Evolutionary conservation across 2,113 vertebrate species (phyloP).

Genomic region (Eclectus roratus): DNA sequence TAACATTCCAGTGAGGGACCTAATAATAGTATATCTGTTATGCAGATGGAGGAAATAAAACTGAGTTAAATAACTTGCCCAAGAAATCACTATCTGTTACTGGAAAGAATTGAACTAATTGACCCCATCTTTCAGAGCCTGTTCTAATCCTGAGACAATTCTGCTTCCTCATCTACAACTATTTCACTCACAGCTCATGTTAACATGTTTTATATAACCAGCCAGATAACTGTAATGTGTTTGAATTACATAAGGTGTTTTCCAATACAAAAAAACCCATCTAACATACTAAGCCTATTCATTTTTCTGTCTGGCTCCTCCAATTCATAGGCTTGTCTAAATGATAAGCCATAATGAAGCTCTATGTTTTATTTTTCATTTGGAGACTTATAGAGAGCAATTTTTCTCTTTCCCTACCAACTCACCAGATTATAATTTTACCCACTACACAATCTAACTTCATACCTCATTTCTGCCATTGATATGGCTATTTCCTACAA

Average conservation of each 20-base stretch:
- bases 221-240: not conserved
- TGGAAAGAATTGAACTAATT: constrained; percentile 19
- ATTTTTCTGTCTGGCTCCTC: constrained; percentile 31
- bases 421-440: constrained; percentile 63
- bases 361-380: constrained; percentile 59
- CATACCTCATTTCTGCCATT: constrained; percentile 68
- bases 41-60: constrained; percentile 39
- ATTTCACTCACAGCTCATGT: not conserved
- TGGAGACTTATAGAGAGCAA: constrained; percentile 38
- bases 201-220: not conserved
- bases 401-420: constrained; percentile 25
- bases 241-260: not conserved
- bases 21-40: constrained; percentile 34
- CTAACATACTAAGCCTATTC: constrained; percentile 12
- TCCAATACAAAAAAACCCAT: constrained; percentile 2
- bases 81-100: constrained; percentile 21
- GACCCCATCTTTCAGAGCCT: not conserved
- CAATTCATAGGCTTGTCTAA: not conserved
- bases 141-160: not conserved
- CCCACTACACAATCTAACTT: constrained; percentile 55
- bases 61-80: constrained; percentile 22
- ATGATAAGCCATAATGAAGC: not conserved
- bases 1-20: not conserved
- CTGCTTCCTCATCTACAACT: not conserved
- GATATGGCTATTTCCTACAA: constrained; percentile 63